Evolutionary conservation across 1,140 invertebrate genomes (phyloP), one percentile per base, ranked within the genome.

Genomic region (Aphidius gifuensis): DNA sequence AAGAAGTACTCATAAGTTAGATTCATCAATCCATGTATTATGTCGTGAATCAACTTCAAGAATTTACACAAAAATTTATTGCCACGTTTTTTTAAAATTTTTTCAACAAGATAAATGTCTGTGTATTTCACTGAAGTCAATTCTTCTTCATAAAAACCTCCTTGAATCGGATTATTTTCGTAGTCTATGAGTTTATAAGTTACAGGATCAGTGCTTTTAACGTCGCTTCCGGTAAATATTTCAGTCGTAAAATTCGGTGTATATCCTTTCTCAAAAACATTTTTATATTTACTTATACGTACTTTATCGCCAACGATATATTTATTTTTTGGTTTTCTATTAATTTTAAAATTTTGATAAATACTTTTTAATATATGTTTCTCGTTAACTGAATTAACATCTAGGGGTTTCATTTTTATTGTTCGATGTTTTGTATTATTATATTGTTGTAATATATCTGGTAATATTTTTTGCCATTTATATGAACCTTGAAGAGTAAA

Each of bases 271-370:
- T 57, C 44, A 9, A 57, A 57, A 23, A 57, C 9, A 46, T 32
- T 7, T 46, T 57, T 21, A 57, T 57, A 57, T 23, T 57, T 46
- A 23, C 44, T 57, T n/a, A 57, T 57, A 5, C 55, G 55, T 9
- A 57, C 55, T 57, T 57, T 46, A 46, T 58, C 23, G 5, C 46
- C 45, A 9, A 58, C 56, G 16, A 9, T 47, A 44, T 47, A 58
- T 48, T 32, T 49, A 5, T 23, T 9, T 9, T 45, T 45, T 32
- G 1, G 7, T 23, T 5, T 47, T 45, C 3, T 48, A 23, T 58
- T 9, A 5, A 32, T 5, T 38, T 32, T 16, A 7, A 47, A 6
- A 5, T 23, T 38, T 40, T 47, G 9, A 47, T 58, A 58, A 9
- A 58, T n/a, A 3, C 4, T 38, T 39, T n/a, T 3, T 39, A 58